phyloP scores from a whole-genome alignment of 35 echinoderm and acorn worm genomes.

The Diadema setosum region DNA sequence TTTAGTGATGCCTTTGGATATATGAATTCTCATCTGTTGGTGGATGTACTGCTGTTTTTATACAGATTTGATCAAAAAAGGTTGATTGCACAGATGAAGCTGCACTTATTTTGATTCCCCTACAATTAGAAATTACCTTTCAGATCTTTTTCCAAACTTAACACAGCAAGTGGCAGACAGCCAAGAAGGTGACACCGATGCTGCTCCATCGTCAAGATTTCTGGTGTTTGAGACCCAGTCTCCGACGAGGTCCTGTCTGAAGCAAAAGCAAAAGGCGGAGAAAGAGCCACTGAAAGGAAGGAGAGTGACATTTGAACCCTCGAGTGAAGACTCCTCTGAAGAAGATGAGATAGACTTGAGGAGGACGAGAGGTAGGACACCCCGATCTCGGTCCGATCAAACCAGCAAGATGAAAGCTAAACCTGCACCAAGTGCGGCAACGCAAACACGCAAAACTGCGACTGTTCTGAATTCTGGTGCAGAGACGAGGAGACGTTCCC shows the following conservation, averaged over 20 bases:
- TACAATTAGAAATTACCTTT: too few species aligned
- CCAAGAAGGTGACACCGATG: not conserved
- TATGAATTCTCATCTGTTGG: too few species aligned
- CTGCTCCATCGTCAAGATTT: not conserved
- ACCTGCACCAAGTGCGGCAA: not conserved
- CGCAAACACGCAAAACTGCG: not conserved
- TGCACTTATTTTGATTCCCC: too few species aligned
- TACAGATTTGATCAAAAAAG: too few species aligned
- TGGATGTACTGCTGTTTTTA: too few species aligned
- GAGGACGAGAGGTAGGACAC: not conserved
- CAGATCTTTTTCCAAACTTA: not conserved
- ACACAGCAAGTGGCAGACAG: slow-evolving; percentile 4
- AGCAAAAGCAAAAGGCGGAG: not conserved
- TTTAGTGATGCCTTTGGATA: too few species aligned
- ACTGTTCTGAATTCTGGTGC: too few species aligned
- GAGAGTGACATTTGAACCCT: not conserved
- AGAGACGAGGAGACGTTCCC: not conserved
- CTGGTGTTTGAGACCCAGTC: not conserved
- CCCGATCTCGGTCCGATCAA: not conserved
- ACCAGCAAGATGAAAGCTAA: too few species aligned
- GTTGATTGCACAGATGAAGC: too few species aligned
- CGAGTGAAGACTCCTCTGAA: not conserved
- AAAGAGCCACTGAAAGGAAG: not conserved
- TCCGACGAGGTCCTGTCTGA: not conserved
- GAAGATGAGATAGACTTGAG: not conserved